phyloP scores from a whole-genome alignment of 2,888 invertebrate species.

The Blastobasis lacticolella region DNA sequence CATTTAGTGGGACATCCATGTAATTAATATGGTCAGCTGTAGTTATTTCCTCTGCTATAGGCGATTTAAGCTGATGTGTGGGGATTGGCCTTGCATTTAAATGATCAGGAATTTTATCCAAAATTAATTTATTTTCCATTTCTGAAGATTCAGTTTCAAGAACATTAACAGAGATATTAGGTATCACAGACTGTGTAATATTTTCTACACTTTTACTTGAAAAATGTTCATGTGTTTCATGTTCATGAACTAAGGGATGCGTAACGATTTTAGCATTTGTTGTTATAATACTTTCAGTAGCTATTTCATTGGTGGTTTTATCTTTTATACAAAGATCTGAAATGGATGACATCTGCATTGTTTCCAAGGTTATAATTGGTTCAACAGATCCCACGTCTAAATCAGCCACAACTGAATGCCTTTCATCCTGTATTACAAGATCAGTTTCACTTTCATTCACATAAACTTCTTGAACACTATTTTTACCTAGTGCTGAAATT shows the following conservation, averaged over 20 bases:
- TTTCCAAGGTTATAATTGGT: slow-evolving; percentile 75
- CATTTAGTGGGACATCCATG: slow-evolving; percentile 23
- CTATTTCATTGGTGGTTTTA: slow-evolving; percentile 49
- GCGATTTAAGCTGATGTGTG: slow-evolving; percentile 53
- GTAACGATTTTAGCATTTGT: slow-evolving; percentile 78
- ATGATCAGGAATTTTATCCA: slow-evolving; percentile 32
- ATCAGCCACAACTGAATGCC: slow-evolving; percentile 71
- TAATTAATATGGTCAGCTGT: slow-evolving; percentile 50
- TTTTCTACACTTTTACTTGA: slow-evolving; percentile 32
- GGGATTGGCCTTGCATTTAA: slow-evolving; percentile 33
- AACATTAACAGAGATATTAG: slow-evolving; percentile 76
- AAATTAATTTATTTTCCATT: slow-evolving; percentile 73
- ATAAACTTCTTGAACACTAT: slow-evolving; percentile 70
- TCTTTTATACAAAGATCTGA: slow-evolving; percentile 69
- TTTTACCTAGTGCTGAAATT: slow-evolving; percentile 74
- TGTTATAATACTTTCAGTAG: slow-evolving; percentile 68
- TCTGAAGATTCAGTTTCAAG: slow-evolving; percentile 78
- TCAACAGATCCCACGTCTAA: slow-evolving; percentile 74
- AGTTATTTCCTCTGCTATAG: slow-evolving; percentile 58
- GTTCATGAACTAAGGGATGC: slow-evolving; percentile 77
- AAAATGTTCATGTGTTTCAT: slow-evolving; percentile 65
- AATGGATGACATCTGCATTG: slow-evolving; percentile 49
- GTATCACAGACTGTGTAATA: slow-evolving; percentile 65
- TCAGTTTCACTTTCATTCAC: slow-evolving; percentile 79
- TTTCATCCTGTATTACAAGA: slow-evolving; percentile 65